Percentiles rank a stretch among this genome's conserved stretches.
These are phyloP conservation scores for Polyommatus iphigenia DNA, from an alignment of 2,888 invertebrate species.

Conservation along the genomic window DNA sequence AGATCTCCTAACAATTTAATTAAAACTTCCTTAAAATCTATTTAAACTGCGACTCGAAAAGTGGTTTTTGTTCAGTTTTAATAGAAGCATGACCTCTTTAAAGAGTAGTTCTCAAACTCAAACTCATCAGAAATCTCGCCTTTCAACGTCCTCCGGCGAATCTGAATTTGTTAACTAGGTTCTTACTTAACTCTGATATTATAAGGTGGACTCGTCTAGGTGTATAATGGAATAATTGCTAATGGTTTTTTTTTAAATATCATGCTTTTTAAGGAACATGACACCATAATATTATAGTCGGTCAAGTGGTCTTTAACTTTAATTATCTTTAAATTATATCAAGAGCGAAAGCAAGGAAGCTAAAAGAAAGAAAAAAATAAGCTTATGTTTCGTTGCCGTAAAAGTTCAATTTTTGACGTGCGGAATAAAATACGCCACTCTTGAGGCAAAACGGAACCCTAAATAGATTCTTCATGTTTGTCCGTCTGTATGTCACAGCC, in stretches of 20 bases:
- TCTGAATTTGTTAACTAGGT: background rate
- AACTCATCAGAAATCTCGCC: background rate
- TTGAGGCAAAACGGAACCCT: too few relatives aligned
- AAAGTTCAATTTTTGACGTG: too few relatives aligned
- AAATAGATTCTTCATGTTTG: too few relatives aligned
- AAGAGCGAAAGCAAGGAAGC: too few relatives aligned
- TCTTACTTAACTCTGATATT: background rate
- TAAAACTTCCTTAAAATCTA: background rate
- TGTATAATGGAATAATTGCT: too few relatives aligned
- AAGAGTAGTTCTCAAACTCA: background rate
- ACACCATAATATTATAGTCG: too few relatives aligned
- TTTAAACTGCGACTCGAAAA: background rate
- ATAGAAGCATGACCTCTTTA: slow-evolving; percentile 1
- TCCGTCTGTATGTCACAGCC: background rate
- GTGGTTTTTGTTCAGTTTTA: slow-evolving; percentile 2
- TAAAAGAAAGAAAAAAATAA: too few relatives aligned
- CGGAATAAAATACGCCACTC: too few relatives aligned
- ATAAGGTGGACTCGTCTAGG: background rate
- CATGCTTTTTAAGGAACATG: too few relatives aligned
- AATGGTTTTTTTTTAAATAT: too few relatives aligned
- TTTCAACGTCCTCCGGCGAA: background rate
- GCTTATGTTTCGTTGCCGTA: too few relatives aligned
- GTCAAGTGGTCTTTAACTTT: too few relatives aligned
- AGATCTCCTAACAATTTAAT: background rate
- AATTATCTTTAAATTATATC: background rate